These are phyloP conservation scores for Calliopum simillimum DNA, from an alignment of 2,888 invertebrate species.

Conservation along the genomic window DNA sequence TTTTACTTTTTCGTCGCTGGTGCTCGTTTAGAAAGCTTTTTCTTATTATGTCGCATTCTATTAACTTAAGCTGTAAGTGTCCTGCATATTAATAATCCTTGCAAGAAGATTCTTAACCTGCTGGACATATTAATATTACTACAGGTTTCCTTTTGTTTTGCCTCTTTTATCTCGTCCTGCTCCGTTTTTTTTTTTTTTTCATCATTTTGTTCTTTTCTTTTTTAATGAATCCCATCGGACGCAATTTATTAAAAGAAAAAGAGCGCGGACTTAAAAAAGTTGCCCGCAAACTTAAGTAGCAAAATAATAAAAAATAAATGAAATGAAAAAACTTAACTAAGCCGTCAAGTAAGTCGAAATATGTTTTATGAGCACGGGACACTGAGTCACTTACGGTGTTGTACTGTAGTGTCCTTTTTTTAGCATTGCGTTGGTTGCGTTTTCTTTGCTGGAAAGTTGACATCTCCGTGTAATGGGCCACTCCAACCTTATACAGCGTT, in stretches of 20 bases:
- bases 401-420: too few species aligned
- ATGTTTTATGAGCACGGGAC: not conserved
- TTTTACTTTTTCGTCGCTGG: too few species aligned
- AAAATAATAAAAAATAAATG: too few species aligned
- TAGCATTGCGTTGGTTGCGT: too few species aligned
- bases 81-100: conserved; percentile 18
- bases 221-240: conserved; percentile 22
- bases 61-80: conserved; percentile 3
- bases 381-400: too few species aligned
- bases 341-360: not conserved
- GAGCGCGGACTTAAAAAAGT: not conserved
- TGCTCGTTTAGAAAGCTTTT: too few species aligned
- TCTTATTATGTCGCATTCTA: not conserved
- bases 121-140: conserved; percentile 4
- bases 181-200: not conserved
- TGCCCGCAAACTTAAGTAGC: not conserved
- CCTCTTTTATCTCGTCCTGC: not conserved
- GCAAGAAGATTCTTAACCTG: conserved; percentile 16
- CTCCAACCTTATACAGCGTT: not conserved
- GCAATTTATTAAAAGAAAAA: conserved; percentile 22
- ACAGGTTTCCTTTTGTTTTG: not conserved
- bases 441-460: too few species aligned
- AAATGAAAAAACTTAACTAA: not conserved
- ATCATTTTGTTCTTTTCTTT: not conserved
- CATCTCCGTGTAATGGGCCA: not conserved